These are phyloP conservation scores for Silurus aristotelis DNA, from an alignment of 2,797 vertebrate species.

Conservation along the genomic window DNA sequence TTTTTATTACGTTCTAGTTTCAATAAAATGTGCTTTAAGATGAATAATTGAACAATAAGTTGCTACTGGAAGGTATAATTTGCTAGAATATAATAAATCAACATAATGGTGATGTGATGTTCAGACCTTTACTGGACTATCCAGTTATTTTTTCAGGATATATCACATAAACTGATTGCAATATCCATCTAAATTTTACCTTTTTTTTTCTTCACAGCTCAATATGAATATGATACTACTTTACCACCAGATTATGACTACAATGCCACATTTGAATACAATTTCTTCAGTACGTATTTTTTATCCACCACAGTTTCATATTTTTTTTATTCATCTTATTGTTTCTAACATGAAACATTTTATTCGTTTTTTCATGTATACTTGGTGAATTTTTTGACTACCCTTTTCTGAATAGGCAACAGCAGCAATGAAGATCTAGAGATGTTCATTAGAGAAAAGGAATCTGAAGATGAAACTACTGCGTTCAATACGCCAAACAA, in stretches of 20 bases:
- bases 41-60: background rate
- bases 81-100: background rate
- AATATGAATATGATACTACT: slow-evolving; percentile 50
- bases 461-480: background rate
- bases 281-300: slow-evolving; percentile 70
- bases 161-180: background rate
- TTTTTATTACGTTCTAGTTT: background rate
- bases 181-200: background rate
- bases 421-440: slow-evolving; percentile 54
- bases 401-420: slow-evolving; percentile 52
- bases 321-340: background rate
- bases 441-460: slow-evolving; percentile 31
- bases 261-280: slow-evolving; percentile 67
- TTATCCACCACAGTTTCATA: background rate
- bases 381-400: background rate
- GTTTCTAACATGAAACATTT: background rate
- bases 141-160: background rate
- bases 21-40: background rate
- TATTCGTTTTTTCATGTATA: background rate
- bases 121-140: background rate
- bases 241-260: slow-evolving; percentile 64
- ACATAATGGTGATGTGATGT: background rate
- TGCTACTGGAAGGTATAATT: background rate
- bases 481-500: background rate
- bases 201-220: slow-evolving; percentile 39